These are phyloP conservation scores for Cossypha dichroa DNA, from an alignment of 2,797 vertebrate genomes.

Conservation along the genomic window DNA sequence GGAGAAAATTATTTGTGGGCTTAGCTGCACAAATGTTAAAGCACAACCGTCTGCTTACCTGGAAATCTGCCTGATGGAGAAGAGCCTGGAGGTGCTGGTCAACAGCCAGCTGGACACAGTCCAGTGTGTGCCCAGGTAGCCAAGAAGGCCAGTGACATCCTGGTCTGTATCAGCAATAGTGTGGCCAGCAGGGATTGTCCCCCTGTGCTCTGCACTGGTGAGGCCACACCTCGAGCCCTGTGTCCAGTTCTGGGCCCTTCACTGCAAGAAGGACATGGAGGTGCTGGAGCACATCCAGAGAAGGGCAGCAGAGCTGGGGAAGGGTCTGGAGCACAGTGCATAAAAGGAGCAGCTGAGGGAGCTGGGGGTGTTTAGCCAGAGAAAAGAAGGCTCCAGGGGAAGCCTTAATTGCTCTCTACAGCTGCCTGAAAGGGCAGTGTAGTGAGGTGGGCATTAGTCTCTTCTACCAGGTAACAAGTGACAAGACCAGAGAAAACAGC, in stretches of 20 bases:
- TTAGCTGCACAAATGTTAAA: neutral
- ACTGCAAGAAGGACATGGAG: too few relatives aligned
- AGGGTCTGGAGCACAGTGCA: neutral
- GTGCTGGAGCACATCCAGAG: fast-evolving
- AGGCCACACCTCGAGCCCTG: fast-evolving
- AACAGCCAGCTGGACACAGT: neutral
- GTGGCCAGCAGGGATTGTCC: neutral
- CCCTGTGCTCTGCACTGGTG: neutral
- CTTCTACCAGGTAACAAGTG: neutral
- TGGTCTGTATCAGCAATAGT: neutral
- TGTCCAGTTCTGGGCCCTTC: neutral
- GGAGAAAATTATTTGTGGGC: neutral
- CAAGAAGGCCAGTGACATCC: neutral
- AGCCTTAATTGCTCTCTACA: neutral
- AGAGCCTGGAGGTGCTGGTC: neutral
- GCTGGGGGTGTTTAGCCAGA: neutral
- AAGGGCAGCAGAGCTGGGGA: fast-evolving
- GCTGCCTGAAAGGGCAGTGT: neutral
- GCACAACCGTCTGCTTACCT: neutral
- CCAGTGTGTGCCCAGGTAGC: neutral
- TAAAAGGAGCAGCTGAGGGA: neutral
- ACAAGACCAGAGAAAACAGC: neutral
- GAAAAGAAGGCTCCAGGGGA: neutral
- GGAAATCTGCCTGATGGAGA: neutral
- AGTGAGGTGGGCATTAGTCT: neutral